These are phyloP conservation scores for Drosophila putrida DNA, from an alignment of 2,888 invertebrate genomes.

Conservation along the genomic window DNA sequence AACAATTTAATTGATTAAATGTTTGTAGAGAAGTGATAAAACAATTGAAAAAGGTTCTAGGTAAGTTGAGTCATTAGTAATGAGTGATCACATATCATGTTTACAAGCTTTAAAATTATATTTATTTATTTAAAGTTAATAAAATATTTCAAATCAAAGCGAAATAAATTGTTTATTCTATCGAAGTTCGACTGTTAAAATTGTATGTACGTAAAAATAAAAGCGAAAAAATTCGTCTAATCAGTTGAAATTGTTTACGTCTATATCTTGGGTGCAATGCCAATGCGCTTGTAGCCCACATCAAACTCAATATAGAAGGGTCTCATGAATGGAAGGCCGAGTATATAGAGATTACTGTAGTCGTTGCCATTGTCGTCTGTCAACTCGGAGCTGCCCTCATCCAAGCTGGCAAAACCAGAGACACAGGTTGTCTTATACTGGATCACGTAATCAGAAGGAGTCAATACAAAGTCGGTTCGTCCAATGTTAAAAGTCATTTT, in stretches of 20 bases:
- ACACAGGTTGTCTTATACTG: conserved; percentile 90
- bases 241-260: not conserved
- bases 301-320: conserved; percentile 97
- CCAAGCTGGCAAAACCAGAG: conserved; percentile 95
- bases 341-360: conserved; percentile 91
- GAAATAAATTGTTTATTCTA: no score
- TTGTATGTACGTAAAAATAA: no score
- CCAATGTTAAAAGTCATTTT: conserved; percentile 90
- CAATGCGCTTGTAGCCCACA: conserved; percentile 92
- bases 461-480: conserved; percentile 90
- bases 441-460: conserved; percentile 91
- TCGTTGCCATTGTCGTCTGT: conserved; percentile 19
- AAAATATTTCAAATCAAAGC: no score
- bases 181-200: no score
- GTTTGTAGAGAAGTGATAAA: no score
- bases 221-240: not conserved
- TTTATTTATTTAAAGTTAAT: no score
- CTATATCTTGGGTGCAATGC: conserved; percentile 89
- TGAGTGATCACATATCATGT: no score
- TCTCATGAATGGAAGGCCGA: conserved; percentile 98
- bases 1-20: no score
- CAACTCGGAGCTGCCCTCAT: conserved; percentile 83
- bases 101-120: no score
- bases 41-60: no score
- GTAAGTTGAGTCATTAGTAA: no score